Percentiles rank a stretch among this genome's conserved stretches.
Evolutionary conservation across 1,140 invertebrate species (phyloP).

Genomic region (Euwallacea similis): DNA sequence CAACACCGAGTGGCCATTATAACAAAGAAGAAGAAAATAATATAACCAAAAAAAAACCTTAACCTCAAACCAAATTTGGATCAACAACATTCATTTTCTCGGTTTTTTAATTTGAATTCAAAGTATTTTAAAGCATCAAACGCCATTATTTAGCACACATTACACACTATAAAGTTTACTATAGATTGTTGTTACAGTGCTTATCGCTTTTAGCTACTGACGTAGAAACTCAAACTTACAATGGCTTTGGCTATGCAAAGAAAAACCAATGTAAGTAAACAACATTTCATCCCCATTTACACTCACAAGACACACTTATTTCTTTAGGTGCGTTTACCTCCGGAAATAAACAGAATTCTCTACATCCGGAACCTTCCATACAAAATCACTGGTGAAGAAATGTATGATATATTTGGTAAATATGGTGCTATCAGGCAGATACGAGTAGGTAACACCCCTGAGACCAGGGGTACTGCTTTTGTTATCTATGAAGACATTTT

Average conservation of each 20-base stretch:
- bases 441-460: constrained; percentile 96
- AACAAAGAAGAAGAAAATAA: no score
- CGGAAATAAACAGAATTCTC: constrained; percentile 97
- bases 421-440: constrained; percentile 99
- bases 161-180: no score
- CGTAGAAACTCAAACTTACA: not conserved
- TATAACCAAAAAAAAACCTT: no score
- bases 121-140: no score
- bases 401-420: constrained; percentile 99
- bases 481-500: constrained; percentile 99
- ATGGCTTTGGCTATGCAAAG: constrained; percentile 67
- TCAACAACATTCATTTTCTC: no score
- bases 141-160: no score
- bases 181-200: no score
- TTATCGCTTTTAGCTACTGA: no score
- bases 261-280: constrained; percentile 61
- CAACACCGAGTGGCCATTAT: no score
- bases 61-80: no score
- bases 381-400: constrained; percentile 99
- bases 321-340: constrained; percentile 89
- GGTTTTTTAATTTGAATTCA: no score
- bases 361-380: constrained; percentile 98
- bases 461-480: constrained; percentile 97
- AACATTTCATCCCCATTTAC: constrained; percentile 18
- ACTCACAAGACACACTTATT: not conserved